phyloP scores from a whole-genome alignment of 2,113 vertebrate genomes.

The Potamarius usumacintae region DNA sequence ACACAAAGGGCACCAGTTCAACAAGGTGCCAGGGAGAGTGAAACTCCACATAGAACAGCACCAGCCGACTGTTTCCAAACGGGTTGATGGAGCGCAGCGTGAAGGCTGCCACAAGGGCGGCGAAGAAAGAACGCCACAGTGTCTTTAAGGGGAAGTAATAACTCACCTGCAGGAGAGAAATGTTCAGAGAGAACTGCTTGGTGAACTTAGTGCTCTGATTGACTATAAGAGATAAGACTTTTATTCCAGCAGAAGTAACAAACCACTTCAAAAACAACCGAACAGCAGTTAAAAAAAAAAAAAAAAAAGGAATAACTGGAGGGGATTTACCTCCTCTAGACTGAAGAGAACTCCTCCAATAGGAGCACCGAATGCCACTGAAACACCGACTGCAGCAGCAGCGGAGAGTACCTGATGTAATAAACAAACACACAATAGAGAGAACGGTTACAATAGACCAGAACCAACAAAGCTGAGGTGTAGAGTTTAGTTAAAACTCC shows the following conservation, averaged over 20 bases:
- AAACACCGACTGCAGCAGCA: conserved; percentile 84
- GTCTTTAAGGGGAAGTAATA: conserved; percentile 90
- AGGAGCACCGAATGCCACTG: conserved; percentile 85
- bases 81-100: conserved; percentile 88
- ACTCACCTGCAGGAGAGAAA: conserved; percentile 74
- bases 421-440: neutral
- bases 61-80: conserved; percentile 84
- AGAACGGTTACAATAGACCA: neutral
- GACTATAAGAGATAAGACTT: neutral
- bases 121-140: conserved; percentile 85
- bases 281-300: neutral
- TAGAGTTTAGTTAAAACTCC: neutral
- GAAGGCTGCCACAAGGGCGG: conserved; percentile 83
- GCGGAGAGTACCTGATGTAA: conserved; percentile 79
- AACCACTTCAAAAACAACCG: neutral
- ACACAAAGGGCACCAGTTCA: conserved; percentile 82
- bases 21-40: conserved; percentile 84
- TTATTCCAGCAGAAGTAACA: neutral
- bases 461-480: neutral
- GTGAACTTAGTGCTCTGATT: neutral
- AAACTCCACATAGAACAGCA: conserved; percentile 88
- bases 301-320: neutral
- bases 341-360: conserved; percentile 89
- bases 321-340: conserved; percentile 82
- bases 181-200: neutral